Conservation (phyloP, 2,888 invertebrate species). For the Blera fallax region DNA sequence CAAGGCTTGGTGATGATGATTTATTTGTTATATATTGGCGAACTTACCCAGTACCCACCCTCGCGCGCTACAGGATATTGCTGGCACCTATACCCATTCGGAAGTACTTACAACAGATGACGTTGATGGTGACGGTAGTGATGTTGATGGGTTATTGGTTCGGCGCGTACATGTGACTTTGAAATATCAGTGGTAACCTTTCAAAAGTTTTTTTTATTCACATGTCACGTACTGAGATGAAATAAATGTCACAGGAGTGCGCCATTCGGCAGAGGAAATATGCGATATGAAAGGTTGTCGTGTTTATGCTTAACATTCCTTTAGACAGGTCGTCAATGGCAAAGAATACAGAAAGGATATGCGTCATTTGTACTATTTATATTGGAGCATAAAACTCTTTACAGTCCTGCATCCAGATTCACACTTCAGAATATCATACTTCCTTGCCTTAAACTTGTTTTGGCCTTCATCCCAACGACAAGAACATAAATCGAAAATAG, state of each 20-base stretch:
- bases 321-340: background rate
- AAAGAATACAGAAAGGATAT: background rate
- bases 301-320: background rate
- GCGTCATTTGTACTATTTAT: background rate
- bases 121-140: background rate
- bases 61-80: constrained; percentile 17
- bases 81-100: constrained; percentile 5
- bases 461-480: no score
- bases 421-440: no score
- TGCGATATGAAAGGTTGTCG: background rate
- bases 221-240: background rate
- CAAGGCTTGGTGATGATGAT: background rate
- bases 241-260: background rate
- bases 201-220: background rate
- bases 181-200: background rate
- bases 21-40: background rate
- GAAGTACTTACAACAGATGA: background rate
- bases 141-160: background rate
- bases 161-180: background rate
- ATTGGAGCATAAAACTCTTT: background rate
- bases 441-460: no score
- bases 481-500: background rate
- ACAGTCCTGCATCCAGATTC: no score
- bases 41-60: no score
- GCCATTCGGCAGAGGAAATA: no score